phyloP scores from a whole-genome alignment of 2,797 vertebrate genomes.

The Botia kubotai region DNA sequence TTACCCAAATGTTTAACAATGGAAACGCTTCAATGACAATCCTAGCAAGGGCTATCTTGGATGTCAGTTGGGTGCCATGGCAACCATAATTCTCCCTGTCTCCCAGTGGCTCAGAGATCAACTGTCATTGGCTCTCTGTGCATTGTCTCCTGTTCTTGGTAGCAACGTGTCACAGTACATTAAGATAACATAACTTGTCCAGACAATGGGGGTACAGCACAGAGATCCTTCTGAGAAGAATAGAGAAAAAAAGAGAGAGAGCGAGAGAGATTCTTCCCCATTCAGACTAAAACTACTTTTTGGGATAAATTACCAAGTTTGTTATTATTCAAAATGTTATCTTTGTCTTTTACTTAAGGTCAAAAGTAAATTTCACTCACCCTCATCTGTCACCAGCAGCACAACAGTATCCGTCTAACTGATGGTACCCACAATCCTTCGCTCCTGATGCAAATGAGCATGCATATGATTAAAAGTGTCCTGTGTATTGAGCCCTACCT shows the following conservation, averaged over 20 bases:
- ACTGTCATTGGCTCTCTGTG: slow-evolving; percentile 48
- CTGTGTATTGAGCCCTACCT: slow-evolving; percentile 72
- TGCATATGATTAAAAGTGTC: slow-evolving; percentile 71
- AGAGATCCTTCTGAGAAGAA: slow-evolving; percentile 43
- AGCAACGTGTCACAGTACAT: slow-evolving; percentile 57
- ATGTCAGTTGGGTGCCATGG: slow-evolving; percentile 55
- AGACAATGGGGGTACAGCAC: slow-evolving; percentile 36
- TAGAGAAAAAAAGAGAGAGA: neutral
- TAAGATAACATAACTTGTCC: slow-evolving; percentile 55
- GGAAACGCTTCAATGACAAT: slow-evolving; percentile 39
- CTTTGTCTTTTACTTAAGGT: slow-evolving; percentile 23
- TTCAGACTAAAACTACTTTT: slow-evolving; percentile 9
- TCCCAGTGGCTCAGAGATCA: slow-evolving; percentile 54
- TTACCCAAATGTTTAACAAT: slow-evolving; percentile 34
- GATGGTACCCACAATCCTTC: slow-evolving; percentile 15
- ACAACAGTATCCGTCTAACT: slow-evolving; percentile 41
- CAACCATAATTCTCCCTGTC: slow-evolving; percentile 52
- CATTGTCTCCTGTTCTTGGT: slow-evolving; percentile 52
- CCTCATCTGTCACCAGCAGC: slow-evolving; percentile 49
- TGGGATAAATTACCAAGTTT: slow-evolving; percentile 25
- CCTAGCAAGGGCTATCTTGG: slow-evolving; percentile 38
- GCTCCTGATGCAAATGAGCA: slow-evolving; percentile 64
- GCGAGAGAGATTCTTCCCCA: neutral
- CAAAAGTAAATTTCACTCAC: slow-evolving; percentile 46
- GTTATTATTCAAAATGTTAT: slow-evolving; percentile 1